Conservation (phyloP, 1,140 invertebrate genomes). For the Stratiolaelaps scimitus region DNA sequence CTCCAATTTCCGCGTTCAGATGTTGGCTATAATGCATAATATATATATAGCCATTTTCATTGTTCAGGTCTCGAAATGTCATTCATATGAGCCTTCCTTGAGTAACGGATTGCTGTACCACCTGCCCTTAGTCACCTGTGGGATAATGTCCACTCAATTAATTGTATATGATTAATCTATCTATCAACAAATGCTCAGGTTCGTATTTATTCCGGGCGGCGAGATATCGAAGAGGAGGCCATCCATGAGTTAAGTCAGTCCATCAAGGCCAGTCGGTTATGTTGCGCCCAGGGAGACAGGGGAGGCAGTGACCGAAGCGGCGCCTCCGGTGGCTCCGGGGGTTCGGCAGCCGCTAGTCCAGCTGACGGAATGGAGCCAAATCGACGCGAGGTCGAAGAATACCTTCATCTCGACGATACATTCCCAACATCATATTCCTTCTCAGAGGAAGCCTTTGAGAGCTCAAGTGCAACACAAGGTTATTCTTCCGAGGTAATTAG, state of each 20-base stretch:
- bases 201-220: slow-evolving; percentile 3
- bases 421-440: slow-evolving; percentile 26
- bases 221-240: slow-evolving; percentile 21
- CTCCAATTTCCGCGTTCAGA: no score
- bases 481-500: background rate
- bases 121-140: no score
- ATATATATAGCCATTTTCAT: no score
- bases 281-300: background rate
- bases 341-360: slow-evolving; percentile 1
- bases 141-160: no score
- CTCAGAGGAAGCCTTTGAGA: slow-evolving; percentile 28
- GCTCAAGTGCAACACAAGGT: slow-evolving; percentile 19
- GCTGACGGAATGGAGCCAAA: background rate
- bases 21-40: no score
- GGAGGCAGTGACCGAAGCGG: background rate
- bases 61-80: no score
- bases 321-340: background rate
- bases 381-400: slow-evolving; percentile 10
- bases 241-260: slow-evolving; percentile 16
- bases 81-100: no score
- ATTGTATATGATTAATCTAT: no score
- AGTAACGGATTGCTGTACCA: no score
- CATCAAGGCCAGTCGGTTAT: slow-evolving; percentile 10
- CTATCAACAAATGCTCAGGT: background rate
- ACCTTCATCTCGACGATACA: slow-evolving; percentile 14